Base-by-base conservation (phyloP, 1,140 invertebrate species). In the Ditylenchus dipsaci region DNA sequence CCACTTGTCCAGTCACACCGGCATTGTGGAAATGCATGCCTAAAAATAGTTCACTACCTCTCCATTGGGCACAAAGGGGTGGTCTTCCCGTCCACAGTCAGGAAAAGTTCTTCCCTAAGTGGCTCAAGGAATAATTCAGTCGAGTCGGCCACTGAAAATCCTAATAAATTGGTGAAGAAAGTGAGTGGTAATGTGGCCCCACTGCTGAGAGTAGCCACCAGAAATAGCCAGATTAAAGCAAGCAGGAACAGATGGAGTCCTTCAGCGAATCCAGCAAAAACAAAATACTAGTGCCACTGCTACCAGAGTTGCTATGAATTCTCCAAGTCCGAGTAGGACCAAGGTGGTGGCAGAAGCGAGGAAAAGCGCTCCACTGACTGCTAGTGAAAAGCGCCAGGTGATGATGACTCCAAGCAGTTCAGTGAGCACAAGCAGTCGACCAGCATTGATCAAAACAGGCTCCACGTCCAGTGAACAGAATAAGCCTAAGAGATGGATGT, bases 391-490 rank as follows among this genome's bases (percentile, higher is more conserved):
- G 26, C 59, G 38, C n/a, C n/a, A 21, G n/a, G 29, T 27, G 26
- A 61, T 61, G 59, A 61, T 61, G 59, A 61, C 27, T 33, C 59
- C 59, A 3, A 61, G 29, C 26, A 30, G 59, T 29, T 61, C 59
- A 8, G 19, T 61, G 1, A 61, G 59, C 59, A 61, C 59, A 5
- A 43, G n/a, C 19, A 21, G n/a, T 19, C 27, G 59, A 27, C 59
- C 59, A 43, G 29, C 19, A 19, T 21, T 61, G n/a, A 61, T 61
- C 27, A 61, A 56, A 29, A 56, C 53, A 29, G 53, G 53, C 21
- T 56, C 53, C 21, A 56, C 13, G 3, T 5, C 3, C 53, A 5
- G 3, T 29, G 53, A 56, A 13, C 21, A 29, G 21, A 29, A 29
- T 9, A 56, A 56, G 53, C 53, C 53, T 5, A 56, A 13, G 13